Evolutionary conservation across 92 coral and sea anemone genomes (phyloP), one percentile per base, ranked within the genome.

Genomic region (Desmophyllum pertusum): DNA sequence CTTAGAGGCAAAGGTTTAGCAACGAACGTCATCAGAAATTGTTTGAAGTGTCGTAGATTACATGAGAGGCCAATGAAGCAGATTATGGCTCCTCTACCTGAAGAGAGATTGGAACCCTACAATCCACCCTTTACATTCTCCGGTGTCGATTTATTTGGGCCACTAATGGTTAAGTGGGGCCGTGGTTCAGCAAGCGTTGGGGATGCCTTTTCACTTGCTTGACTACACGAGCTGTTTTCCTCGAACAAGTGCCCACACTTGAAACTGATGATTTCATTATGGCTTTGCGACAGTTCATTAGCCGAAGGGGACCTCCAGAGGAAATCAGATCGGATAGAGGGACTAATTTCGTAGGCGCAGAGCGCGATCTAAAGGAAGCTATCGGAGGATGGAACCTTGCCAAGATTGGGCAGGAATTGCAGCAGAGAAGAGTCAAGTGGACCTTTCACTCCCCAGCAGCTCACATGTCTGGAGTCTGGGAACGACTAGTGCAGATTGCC

Each of bases 401-500:
- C 14, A 39, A 38, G 31, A 70, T 70, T 40, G 50, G 38, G n/a
- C 50, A 70, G 3, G 84, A 80, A 51, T 35, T 31, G 75, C 75
- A 51, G 25, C 80, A 80, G 74, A 39, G 75, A 21, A 31, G 52
- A 29, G 76, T 61, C 48, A 29, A 86, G 25, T 80, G 80, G 86
- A 48, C 53, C 7, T 80, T 80, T 53, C 80, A 70, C 38, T 79
- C 89, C 2, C 87, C 90, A 37, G 70, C 88, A 10, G 59, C 80
- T 14, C 91, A 88, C 38, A 88, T 88, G 88, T 53, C 88, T 1
- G 91, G 91, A 1, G 91, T 88, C 77, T n/a, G n/a, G n/a, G n/a
- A n/a, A n/a, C n/a, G n/a, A n/a, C n/a, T n/a, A n/a, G n/a, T n/a
- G n/a, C n/a, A 81, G 53, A 75, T 81, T 48, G 41, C 77, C 36